These are phyloP conservation scores for Acanthurus tractus DNA, from an alignment of 2,797 vertebrate genomes.

Conservation along the genomic window DNA sequence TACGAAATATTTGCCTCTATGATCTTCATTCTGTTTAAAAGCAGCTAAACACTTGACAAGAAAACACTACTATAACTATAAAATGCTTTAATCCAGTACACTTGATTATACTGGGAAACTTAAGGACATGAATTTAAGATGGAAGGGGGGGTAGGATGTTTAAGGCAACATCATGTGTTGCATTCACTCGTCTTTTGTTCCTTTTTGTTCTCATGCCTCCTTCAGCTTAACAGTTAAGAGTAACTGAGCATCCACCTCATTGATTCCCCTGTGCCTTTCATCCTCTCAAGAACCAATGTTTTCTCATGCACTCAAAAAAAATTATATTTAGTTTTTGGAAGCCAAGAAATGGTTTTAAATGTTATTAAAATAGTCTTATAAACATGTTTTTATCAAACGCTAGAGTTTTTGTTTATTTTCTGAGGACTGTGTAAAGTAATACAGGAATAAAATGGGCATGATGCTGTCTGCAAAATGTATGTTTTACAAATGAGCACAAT, in stretches of 20 bases:
- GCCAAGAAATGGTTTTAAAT: conserved; percentile 53
- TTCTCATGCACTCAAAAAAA: conserved; percentile 11
- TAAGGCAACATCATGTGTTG: conserved; percentile 27
- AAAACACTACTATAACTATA: conserved; percentile 3
- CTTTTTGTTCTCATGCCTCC: conserved; percentile 10
- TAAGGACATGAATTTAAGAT: not conserved
- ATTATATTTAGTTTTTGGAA: conserved; percentile 42
- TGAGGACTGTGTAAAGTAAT: conserved; percentile 37
- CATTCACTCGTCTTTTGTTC: conserved; percentile 14
- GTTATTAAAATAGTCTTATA: not conserved
- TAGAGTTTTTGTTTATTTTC: conserved; percentile 25
- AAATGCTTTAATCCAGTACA: conserved; percentile 22
- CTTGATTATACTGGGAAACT: conserved; percentile 26
- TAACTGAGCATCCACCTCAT: conserved; percentile 26
- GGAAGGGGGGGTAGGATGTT: conserved; percentile 13
- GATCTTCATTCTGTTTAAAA: conserved; percentile 23
- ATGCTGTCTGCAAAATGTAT: conserved; percentile 53
- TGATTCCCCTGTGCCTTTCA: conserved; percentile 74
- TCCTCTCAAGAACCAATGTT: conserved; percentile 35
- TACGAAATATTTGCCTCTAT: conserved; percentile 19
- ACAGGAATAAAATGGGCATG: conserved; percentile 11
- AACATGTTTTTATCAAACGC: conserved; percentile 42
- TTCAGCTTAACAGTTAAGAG: conserved; percentile 11
- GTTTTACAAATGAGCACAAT: conserved; percentile 68
- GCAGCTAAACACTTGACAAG: conserved; percentile 27